phyloP scores from a whole-genome alignment of 2,113 vertebrate species.

The Candoia aspera region DNA sequence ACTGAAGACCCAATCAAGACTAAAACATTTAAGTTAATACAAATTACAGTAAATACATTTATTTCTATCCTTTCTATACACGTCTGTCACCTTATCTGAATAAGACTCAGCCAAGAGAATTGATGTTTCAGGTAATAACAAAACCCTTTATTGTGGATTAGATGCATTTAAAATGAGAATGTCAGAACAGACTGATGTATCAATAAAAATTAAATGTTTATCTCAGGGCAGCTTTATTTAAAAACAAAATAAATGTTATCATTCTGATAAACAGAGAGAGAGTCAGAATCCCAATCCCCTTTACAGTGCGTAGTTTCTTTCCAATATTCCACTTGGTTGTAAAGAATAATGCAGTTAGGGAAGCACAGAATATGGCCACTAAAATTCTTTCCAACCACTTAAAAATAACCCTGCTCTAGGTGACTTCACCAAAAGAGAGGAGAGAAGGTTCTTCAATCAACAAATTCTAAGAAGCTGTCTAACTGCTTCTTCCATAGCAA shows the following conservation, averaged over 20 bases:
- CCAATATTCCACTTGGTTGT: not conserved
- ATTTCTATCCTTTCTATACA: constrained; percentile 50
- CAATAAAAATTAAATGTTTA: constrained; percentile 49
- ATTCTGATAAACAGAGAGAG: not conserved
- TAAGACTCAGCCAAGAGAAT: constrained; percentile 50
- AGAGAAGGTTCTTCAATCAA: not conserved
- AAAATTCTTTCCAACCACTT: not conserved
- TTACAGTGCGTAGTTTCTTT: not conserved
- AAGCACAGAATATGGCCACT: not conserved
- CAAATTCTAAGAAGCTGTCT: not conserved
- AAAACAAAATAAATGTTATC: constrained; percentile 3
- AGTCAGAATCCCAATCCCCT: not conserved
- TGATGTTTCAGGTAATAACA: constrained; percentile 56
- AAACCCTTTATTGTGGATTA: constrained; percentile 60
- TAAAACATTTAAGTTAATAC: constrained; percentile 41
- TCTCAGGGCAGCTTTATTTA: constrained; percentile 34
- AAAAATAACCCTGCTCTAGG: not conserved
- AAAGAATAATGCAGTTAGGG: not conserved
- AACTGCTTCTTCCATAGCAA: not conserved
- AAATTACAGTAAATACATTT: constrained; percentile 44
- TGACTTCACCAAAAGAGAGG: not conserved
- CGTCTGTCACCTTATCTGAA: constrained; percentile 41
- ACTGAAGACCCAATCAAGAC: constrained; percentile 43
- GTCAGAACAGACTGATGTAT: constrained; percentile 54
- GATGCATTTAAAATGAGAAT: constrained; percentile 57